A percentile compares a stretch with the other conserved stretches of the same genome.
phyloP scores from a whole-genome alignment of 2,797 vertebrate species.

The Sternotherus odoratus region DNA sequence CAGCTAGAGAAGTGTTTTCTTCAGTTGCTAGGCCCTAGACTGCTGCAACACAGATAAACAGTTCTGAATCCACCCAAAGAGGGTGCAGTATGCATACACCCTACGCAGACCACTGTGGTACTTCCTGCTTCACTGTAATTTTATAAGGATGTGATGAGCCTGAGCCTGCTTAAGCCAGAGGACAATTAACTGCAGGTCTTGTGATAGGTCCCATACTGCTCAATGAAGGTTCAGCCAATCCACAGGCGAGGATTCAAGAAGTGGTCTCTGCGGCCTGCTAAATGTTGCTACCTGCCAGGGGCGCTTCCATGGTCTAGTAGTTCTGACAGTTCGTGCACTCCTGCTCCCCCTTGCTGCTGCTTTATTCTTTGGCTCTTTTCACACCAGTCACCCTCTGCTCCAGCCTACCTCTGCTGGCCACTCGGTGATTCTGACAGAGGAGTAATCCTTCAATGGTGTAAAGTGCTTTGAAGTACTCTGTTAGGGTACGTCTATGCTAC shows the following conservation, averaged over 20 bases:
- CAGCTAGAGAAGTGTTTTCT: background rate
- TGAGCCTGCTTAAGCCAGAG: background rate
- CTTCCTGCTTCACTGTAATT: background rate
- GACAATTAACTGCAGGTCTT: background rate
- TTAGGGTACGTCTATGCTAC: background rate
- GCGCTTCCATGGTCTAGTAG: background rate
- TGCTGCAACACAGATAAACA: background rate
- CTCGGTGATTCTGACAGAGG: background rate
- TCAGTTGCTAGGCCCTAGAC: background rate
- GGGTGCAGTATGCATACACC: background rate
- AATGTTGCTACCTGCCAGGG: background rate
- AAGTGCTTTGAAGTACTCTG: background rate
- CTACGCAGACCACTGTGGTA: background rate
- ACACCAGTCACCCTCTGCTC: background rate
- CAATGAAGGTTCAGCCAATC: background rate
- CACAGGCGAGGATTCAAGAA: background rate
- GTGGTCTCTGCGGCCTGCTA: background rate
- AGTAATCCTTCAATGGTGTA: background rate
- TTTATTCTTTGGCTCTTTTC: background rate
- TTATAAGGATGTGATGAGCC: background rate
- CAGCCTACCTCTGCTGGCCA: background rate
- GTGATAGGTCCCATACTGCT: rapidly evolving
- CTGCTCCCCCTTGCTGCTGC: background rate
- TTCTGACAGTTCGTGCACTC: background rate
- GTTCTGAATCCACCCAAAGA: background rate